Evolutionary conservation across 2,113 vertebrate species (phyloP).

Genomic region (Edolisoma coerulescens): DNA sequence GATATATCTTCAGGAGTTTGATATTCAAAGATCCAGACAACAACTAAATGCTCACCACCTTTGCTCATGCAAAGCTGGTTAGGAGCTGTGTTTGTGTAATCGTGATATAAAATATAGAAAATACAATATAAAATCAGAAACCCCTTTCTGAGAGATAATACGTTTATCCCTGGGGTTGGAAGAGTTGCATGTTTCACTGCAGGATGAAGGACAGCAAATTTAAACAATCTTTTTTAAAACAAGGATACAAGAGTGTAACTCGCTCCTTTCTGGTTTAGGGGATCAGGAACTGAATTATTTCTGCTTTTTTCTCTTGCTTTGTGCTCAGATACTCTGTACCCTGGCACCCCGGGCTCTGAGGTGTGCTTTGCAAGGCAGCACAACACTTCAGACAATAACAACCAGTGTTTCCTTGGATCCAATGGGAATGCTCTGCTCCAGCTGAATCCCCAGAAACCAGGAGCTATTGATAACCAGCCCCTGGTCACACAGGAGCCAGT

Average conservation of each 20-base stretch:
- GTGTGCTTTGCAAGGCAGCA: slow-evolving; percentile 89
- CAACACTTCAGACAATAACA: slow-evolving; percentile 91
- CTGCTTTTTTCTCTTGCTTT: neutral
- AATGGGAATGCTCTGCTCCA: slow-evolving; percentile 85
- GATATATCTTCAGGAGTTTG: neutral
- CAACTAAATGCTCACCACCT: neutral
- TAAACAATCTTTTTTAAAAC: neutral
- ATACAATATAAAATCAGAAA: neutral
- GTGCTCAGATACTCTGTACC: slow-evolving; percentile 78
- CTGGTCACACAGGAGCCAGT: slow-evolving; percentile 90
- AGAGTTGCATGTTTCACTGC: neutral
- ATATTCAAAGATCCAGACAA: neutral
- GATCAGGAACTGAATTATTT: neutral
- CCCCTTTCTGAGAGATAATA: neutral
- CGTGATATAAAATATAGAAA: neutral
- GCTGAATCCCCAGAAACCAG: slow-evolving; percentile 88
- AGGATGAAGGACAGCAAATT: neutral
- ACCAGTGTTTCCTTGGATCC: slow-evolving; percentile 87
- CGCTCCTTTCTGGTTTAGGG: neutral
- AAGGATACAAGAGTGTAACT: neutral
- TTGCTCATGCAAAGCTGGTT: neutral
- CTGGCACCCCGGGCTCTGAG: slow-evolving; percentile 81
- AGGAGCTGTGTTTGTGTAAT: neutral
- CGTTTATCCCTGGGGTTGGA: neutral
- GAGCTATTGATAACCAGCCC: slow-evolving; percentile 95